Conservation (phyloP, 2,888 invertebrate species). For the Pseudanteris insignis region DNA sequence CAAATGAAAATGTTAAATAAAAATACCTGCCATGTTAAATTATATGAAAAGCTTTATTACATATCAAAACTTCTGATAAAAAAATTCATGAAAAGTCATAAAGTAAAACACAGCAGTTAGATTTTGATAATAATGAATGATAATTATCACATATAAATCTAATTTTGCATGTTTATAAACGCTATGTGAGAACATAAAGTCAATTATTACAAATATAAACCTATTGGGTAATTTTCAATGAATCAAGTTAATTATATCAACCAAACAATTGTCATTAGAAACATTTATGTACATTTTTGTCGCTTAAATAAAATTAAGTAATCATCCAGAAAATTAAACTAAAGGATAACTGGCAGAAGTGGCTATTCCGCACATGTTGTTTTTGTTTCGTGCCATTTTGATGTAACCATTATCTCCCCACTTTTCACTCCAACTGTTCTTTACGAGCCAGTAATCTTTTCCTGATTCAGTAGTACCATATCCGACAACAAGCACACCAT, state of each 20-base stretch:
- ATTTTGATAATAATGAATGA: neutral
- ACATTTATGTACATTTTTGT: conserved; percentile 1
- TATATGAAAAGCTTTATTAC: too few relatives aligned
- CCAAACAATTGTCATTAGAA: too few relatives aligned
- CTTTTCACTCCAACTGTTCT: conserved; percentile 82
- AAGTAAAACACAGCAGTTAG: too few relatives aligned
- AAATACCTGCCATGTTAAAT: too few relatives aligned
- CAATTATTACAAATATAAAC: too few relatives aligned
- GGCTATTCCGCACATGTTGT: conserved; percentile 90
- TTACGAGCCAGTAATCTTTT: conserved; percentile 85
- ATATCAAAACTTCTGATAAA: too few relatives aligned
- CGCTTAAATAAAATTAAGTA: neutral
- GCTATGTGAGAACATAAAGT: too few relatives aligned
- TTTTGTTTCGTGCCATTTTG: conserved; percentile 83
- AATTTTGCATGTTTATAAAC: too few relatives aligned
- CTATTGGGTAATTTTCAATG: too few relatives aligned
- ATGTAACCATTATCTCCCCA: conserved; percentile 91
- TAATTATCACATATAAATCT: neutral
- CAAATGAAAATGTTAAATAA: too few relatives aligned
- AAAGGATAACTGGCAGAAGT: conserved; percentile 84
- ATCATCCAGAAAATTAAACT: conserved; percentile 69
- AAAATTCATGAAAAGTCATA: too few relatives aligned
- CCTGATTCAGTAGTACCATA: conserved; percentile 77
- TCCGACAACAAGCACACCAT: conserved; percentile 86
- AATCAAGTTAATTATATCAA: too few relatives aligned